Evolutionary conservation across 1,140 invertebrate species (phyloP), one percentile per base, ranked within the genome.

Genomic region (Eriosoma lanigerum): DNA sequence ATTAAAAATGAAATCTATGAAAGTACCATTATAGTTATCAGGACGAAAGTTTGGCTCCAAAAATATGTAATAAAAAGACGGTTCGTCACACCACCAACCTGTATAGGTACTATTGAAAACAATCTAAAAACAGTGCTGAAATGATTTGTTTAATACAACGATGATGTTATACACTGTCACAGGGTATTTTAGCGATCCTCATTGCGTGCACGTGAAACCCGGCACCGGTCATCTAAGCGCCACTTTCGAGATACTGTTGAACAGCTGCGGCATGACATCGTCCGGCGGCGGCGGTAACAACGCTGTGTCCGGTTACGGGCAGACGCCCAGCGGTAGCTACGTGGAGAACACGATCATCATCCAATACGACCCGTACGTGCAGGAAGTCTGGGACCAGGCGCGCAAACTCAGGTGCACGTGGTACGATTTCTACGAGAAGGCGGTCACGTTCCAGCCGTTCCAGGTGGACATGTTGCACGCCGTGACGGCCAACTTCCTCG

Each of bases 341-440:
- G 94, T 97, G 5, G 95, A 97, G 86, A 97, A 97, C 85, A 97
- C 94, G 0, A 95, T 97, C 83, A 96, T 97, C 84, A 93, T 97
- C 60, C 96, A 97, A 85, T 97, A 96, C 86, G 96, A 97, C 87
- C 94, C 95, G 0, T 94, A 96, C 83, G 94, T 97, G 17, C 95
- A 97, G 86, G 95, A 96, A 87, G 94, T 84, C 0, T 85, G 84
- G 83, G 88, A 89, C 84, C 88, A 88, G 81, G 92, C 93, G 0
- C 89, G 94, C 84, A 95, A 95, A 85, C 85, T 97, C 13, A 89
- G 94, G 58, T 96, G 95, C 86, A 96, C 94, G 9, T 96, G 95
- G 95, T 96, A 96, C 85, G 95, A 96, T 84, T 96, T 94, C 86
- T 97, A 97, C 84, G 95, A 97, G 86, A 97, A 97, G 86, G 93